These are phyloP conservation scores for Thecophora atra DNA, from an alignment of 2,888 invertebrate species.

Conservation along the genomic window DNA sequence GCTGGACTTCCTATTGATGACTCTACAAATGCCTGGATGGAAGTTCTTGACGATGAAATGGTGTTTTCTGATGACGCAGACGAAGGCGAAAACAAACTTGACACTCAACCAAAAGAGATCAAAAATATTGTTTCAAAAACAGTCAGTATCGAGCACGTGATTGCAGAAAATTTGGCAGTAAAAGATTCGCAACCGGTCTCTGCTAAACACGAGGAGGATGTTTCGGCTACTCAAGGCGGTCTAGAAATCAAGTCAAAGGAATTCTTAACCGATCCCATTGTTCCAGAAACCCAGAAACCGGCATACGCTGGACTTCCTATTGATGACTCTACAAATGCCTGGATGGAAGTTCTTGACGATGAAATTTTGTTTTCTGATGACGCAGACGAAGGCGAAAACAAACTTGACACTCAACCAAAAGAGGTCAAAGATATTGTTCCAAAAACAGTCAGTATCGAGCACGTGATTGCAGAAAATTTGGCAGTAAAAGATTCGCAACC, in stretches of 20 bases:
- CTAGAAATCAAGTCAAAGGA: not conserved
- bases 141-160: not conserved
- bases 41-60: constrained; percentile 63
- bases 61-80: constrained; percentile 61
- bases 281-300: constrained; percentile 35
- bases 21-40: constrained; percentile 53
- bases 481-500: no score
- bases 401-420: constrained; percentile 26
- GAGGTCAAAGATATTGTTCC: not conserved
- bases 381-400: constrained; percentile 46
- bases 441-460: not conserved
- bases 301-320: constrained; percentile 55
- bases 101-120: not conserved
- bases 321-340: constrained; percentile 45
- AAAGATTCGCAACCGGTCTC: no score
- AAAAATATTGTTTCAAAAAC: not conserved
- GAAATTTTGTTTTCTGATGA: constrained; percentile 62
- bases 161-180: no score
- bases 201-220: no score
- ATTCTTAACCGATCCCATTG: not conserved
- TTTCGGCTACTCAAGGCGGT: not conserved
- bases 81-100: constrained; percentile 28
- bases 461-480: no score
- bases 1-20: constrained; percentile 53
- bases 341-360: constrained; percentile 62